These are phyloP conservation scores for Lophotis ruficrista DNA, from an alignment of 2,113 vertebrate species.

Conservation along the genomic window DNA sequence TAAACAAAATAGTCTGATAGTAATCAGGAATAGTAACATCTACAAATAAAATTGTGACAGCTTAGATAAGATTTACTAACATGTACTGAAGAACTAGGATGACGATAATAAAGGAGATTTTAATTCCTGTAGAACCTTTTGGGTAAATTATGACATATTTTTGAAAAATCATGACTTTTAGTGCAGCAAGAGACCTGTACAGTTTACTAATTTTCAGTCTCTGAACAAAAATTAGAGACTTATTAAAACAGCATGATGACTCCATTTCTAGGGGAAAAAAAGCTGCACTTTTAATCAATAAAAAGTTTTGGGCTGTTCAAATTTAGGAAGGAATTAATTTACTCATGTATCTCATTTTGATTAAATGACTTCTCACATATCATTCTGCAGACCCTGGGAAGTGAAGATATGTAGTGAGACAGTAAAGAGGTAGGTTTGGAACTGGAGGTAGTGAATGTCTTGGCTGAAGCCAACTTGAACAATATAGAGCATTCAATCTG, in stretches of 20 bases:
- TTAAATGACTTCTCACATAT: neutral
- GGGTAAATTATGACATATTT: neutral
- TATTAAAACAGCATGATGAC: neutral
- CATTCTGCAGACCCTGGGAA: neutral
- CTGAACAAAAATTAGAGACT: neutral
- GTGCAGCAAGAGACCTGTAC: neutral
- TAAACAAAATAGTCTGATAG: neutral
- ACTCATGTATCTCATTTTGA: neutral
- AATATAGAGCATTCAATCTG: neutral
- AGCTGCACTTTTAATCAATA: neutral
- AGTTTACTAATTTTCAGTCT: neutral
- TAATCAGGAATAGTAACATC: neutral
- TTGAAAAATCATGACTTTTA: neutral
- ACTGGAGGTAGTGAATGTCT: neutral
- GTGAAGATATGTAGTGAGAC: neutral
- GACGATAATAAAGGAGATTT: neutral
- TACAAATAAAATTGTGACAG: neutral
- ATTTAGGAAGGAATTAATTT: neutral
- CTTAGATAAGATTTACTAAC: neutral
- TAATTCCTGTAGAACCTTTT: neutral
- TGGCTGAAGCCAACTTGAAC: neutral
- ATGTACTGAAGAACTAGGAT: neutral
- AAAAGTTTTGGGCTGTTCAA: neutral
- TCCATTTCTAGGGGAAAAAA: neutral
- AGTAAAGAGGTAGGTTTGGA: neutral